Conservation (phyloP, 2,797 vertebrate species). For the Enteromius viviparus region DNA sequence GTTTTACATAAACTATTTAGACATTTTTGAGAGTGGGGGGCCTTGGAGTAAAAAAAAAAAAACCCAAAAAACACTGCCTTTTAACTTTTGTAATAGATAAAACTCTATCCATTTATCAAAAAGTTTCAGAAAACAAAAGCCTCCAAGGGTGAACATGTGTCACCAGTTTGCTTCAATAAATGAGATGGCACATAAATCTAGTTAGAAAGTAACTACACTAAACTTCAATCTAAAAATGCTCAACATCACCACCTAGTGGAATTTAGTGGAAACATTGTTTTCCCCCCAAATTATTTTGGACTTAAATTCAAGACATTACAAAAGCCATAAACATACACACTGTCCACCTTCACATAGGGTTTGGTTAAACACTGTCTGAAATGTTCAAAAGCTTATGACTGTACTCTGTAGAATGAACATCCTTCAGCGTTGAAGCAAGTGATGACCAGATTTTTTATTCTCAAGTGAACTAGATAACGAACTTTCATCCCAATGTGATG, state of each 20-base stretch:
- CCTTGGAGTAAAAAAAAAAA: background rate
- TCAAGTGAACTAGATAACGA: background rate
- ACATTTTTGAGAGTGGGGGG: background rate
- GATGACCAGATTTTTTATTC: background rate
- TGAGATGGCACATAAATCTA: background rate
- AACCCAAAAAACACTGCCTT: background rate
- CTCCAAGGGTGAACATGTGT: background rate
- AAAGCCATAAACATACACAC: background rate
- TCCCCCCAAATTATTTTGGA: background rate
- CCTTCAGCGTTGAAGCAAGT: background rate
- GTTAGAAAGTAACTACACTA: background rate
- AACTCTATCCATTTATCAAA: background rate
- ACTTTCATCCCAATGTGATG: background rate
- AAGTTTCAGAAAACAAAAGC: background rate
- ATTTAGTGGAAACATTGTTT: background rate
- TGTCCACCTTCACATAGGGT: background rate
- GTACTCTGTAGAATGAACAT: background rate
- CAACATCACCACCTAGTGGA: conserved; percentile 12
- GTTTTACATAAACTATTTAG: background rate
- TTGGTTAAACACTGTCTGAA: background rate
- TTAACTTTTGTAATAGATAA: background rate
- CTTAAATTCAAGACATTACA: background rate
- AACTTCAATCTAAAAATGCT: background rate
- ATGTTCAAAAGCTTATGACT: background rate
- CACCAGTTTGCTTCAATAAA: background rate